These are phyloP conservation scores for Ethmia dodecea DNA, from an alignment of 2,888 invertebrate genomes.

Conservation along the genomic window DNA sequence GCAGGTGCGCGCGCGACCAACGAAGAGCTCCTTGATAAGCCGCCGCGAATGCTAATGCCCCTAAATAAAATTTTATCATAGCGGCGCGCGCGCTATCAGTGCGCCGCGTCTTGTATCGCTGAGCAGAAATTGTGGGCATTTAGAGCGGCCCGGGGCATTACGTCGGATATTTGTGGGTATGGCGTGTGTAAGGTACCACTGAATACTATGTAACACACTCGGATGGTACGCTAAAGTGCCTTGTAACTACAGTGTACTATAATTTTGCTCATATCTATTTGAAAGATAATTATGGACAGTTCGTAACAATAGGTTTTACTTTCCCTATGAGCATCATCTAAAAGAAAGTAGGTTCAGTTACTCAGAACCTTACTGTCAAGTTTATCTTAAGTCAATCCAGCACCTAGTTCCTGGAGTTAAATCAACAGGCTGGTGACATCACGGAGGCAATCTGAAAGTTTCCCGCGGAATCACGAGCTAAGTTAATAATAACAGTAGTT, in stretches of 20 bases:
- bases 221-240: not conserved
- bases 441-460: conserved; percentile 30
- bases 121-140: conserved; percentile 32
- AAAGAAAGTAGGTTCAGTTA: too few species aligned
- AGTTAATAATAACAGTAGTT: conserved; percentile 42
- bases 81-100: conserved; percentile 37
- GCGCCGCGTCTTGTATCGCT: conserved; percentile 33
- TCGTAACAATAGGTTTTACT: too few species aligned
- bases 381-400: too few species aligned
- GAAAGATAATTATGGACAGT: too few species aligned
- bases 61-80: conserved; percentile 61
- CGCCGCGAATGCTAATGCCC: conserved; percentile 52
- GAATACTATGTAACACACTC: conserved; percentile 1
- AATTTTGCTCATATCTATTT: too few species aligned
- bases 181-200: conserved; percentile 2
- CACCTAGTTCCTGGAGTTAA: conserved; percentile 14
- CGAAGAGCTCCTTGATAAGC: conserved; percentile 46
- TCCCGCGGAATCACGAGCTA: conserved; percentile 31
- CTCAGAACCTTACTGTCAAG: too few species aligned
- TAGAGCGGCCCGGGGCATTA: conserved; percentile 20
- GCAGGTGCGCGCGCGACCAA: conserved; percentile 36
- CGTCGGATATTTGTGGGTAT: conserved; percentile 7
- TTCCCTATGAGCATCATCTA: too few species aligned
- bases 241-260: too few species aligned
- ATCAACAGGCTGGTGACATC: conserved; percentile 24